phyloP scores from a whole-genome alignment of 1,140 invertebrate species.

The Drosophila varians region DNA sequence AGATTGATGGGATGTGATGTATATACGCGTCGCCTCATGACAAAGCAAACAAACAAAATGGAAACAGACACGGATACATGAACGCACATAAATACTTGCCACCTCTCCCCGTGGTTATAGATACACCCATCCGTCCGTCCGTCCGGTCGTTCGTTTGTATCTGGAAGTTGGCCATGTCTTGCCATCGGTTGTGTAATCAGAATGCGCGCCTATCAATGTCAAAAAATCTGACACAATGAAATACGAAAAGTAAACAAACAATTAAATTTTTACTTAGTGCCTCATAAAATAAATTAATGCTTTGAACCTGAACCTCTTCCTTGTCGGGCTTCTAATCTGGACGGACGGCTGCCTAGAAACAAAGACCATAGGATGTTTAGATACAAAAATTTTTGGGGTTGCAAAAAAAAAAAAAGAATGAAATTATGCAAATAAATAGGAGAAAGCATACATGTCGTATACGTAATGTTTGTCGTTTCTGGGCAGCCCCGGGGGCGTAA shows the following conservation, averaged over 20 bases:
- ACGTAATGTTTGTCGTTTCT: slow-evolving; percentile 43
- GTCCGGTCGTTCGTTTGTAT: slow-evolving; percentile 21
- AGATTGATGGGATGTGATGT: slow-evolving; percentile 62
- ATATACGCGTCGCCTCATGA: slow-evolving; percentile 28
- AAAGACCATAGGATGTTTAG: slow-evolving; percentile 21
- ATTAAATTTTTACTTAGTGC: slow-evolving; percentile 77
- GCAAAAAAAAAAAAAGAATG: slow-evolving; percentile 9
- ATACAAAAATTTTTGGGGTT: slow-evolving; percentile 21
- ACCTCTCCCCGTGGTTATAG: slow-evolving; percentile 16
- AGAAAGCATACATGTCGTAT: slow-evolving; percentile 45
- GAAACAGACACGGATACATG: slow-evolving; percentile 20
- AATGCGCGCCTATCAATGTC: slow-evolving; percentile 81
- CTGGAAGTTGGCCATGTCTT: slow-evolving; percentile 19
- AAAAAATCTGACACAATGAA: slow-evolving; percentile 80
- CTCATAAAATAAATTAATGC: slow-evolving; percentile 77
- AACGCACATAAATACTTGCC: slow-evolving; percentile 10
- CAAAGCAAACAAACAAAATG: slow-evolving; percentile 29
- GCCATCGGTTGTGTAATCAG: slow-evolving; percentile 72
- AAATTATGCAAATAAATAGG: slow-evolving; percentile 19
- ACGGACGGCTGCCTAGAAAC: slow-evolving; percentile 23
- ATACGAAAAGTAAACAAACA: slow-evolving; percentile 80
- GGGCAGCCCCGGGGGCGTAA: not conserved
- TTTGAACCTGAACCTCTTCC: slow-evolving; percentile 24
- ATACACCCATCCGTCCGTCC: slow-evolving; percentile 21
- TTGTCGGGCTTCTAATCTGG: slow-evolving; percentile 31